Percentiles rank a stretch among this genome's conserved stretches.
Conservation (phyloP, 2,113 vertebrate genomes). For the Aythya baeri region DNA sequence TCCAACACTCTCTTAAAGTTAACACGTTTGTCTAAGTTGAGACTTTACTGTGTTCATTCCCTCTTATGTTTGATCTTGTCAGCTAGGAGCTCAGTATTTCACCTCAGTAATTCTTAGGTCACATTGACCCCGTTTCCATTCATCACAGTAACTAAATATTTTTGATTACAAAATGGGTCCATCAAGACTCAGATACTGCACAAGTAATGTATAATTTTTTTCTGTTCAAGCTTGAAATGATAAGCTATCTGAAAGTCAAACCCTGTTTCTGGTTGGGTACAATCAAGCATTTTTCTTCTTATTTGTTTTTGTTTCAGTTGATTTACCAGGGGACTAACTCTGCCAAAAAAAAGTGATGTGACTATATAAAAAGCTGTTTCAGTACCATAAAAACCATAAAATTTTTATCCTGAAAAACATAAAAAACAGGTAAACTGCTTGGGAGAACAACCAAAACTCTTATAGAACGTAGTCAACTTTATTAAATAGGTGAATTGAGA, state of each 20-base stretch:
- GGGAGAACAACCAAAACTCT: neutral
- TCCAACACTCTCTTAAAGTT: neutral
- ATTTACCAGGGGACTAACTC: neutral
- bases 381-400: neutral
- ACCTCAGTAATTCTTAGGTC: neutral
- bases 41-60: neutral
- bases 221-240: neutral
- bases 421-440: neutral
- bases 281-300: neutral
- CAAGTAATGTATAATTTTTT: neutral
- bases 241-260: neutral
- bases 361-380: neutral
- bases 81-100: neutral
- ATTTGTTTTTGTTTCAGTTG: neutral
- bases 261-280: neutral
- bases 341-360: neutral
- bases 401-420: neutral
- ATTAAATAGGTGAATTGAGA: neutral
- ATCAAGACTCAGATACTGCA: neutral
- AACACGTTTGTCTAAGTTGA: neutral
- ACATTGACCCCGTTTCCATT: neutral
- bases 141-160: neutral
- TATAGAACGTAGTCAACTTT: neutral
- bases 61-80: neutral
- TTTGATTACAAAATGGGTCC: neutral